phyloP scores from a whole-genome alignment of 2,888 invertebrate genomes.

The Orthonychiurus folsomi region DNA sequence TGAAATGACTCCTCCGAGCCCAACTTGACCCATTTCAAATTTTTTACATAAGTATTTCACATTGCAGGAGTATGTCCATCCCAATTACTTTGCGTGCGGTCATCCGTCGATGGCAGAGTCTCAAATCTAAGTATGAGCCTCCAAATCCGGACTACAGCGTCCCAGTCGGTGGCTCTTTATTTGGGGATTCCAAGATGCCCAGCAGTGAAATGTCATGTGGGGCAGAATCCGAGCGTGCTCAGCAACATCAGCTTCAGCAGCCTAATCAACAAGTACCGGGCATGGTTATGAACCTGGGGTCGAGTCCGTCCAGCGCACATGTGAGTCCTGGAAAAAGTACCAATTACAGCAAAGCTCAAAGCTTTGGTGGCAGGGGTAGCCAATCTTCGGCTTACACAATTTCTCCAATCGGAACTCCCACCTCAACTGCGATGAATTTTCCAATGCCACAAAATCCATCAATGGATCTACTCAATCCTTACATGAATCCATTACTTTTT shows the following conservation, averaged over 20 bases:
- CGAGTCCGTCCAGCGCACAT: not conserved
- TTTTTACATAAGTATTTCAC: too few relatives aligned
- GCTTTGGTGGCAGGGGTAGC: not conserved
- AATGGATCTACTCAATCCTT: constrained; percentile 16
- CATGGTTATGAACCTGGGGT: constrained; percentile 20
- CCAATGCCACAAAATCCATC: not conserved
- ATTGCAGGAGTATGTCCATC: constrained; percentile 69
- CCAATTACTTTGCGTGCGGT: constrained; percentile 81
- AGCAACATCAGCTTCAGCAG: constrained; percentile 17
- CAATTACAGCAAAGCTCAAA: not conserved
- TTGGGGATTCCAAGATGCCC: constrained; percentile 8
- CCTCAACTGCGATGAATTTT: constrained; percentile 9
- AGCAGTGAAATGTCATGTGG: constrained; percentile 24
- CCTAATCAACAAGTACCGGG: constrained; percentile 18
- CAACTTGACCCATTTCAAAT: too few relatives aligned
- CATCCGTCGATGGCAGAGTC: constrained; percentile 75
- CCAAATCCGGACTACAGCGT: constrained; percentile 34
- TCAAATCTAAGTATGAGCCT: constrained; percentile 47
- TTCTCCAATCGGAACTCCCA: constrained; percentile 24
- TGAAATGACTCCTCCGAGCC: not conserved
- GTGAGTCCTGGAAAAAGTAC: constrained; percentile 12
- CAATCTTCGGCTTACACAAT: constrained; percentile 21
- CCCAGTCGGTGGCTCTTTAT: constrained; percentile 22
- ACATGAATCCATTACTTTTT: constrained; percentile 14
- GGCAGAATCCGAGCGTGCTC: constrained; percentile 24